phyloP scores from a whole-genome alignment of 1,140 invertebrate species.

The Nebria ingens region DNA sequence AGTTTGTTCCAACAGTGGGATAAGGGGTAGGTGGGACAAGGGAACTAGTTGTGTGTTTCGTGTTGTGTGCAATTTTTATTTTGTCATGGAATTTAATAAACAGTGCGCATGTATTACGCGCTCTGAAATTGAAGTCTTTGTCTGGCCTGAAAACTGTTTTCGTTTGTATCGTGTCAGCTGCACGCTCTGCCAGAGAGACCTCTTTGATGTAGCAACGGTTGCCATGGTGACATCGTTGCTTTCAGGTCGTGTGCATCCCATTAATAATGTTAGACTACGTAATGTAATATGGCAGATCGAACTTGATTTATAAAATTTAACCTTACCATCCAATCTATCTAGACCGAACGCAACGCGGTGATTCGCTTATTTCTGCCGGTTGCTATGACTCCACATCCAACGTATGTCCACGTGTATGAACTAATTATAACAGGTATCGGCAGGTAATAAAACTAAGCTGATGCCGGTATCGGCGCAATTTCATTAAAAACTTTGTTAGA shows the following conservation, averaged over 20 bases:
- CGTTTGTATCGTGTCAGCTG: not conserved
- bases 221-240: slow-evolving; percentile 2
- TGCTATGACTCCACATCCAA: too few species aligned
- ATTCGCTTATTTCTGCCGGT: too few species aligned
- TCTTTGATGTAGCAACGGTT: slow-evolving; percentile 6
- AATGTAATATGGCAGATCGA: slow-evolving; percentile 8
- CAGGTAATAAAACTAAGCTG: too few species aligned
- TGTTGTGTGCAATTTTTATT: not conserved
- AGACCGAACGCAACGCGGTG: too few species aligned
- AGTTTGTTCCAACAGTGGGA: too few species aligned
- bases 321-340: not conserved
- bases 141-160: slow-evolving; percentile 1
- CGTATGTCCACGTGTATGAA: too few species aligned
- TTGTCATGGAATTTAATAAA: not conserved
- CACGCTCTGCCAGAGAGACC: not conserved
- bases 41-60: too few species aligned
- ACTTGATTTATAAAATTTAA: slow-evolving; percentile 10
- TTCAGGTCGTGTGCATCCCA: slow-evolving; percentile 7
- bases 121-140: slow-evolving; percentile 5
- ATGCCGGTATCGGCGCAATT: too few species aligned
- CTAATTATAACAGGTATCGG: too few species aligned
- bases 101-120: not conserved
- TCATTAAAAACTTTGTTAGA: too few species aligned
- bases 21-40: too few species aligned
- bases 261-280: slow-evolving; percentile 7